Percentiles rank a stretch among this genome's conserved stretches.
These are phyloP conservation scores for Meriones unguiculatus DNA, from an alignment of 2,113 vertebrate genomes.

Conservation along the genomic window DNA sequence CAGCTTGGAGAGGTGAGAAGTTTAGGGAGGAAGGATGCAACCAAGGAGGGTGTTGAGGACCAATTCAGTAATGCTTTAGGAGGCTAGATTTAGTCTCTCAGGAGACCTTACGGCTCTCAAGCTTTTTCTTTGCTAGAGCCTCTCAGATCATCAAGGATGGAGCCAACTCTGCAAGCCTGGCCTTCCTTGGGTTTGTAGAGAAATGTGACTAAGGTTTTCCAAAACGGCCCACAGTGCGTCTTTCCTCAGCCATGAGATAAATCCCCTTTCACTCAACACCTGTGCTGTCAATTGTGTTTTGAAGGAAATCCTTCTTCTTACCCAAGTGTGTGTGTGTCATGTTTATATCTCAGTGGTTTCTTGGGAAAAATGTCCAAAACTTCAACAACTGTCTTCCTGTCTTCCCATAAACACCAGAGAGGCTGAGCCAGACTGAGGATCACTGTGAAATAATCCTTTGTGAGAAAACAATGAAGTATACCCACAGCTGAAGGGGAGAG, in stretches of 20 bases:
- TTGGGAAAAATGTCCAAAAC: slow-evolving; percentile 13
- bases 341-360: slow-evolving; percentile 9
- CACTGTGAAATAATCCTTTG: neutral
- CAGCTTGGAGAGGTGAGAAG: neutral
- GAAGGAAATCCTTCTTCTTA: slow-evolving; percentile 72
- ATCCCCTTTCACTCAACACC: slow-evolving; percentile 29
- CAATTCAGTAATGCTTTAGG: neutral
- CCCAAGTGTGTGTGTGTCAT: neutral
- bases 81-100: neutral
- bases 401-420: neutral
- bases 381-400: neutral
- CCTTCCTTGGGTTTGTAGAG: slow-evolving; percentile 4
- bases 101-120: neutral
- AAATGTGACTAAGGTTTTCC: slow-evolving; percentile 2
- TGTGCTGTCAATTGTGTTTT: slow-evolving; percentile 44
- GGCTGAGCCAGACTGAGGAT: neutral
- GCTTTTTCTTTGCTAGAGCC: neutral
- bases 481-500: neutral
- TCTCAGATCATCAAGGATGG: neutral
- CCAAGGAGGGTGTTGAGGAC: neutral
- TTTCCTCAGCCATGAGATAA: neutral
- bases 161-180: neutral
- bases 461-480: neutral
- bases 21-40: neutral
- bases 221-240: neutral